Conservation (phyloP, 1,140 invertebrate species). For the Agraylea sexmaculata region DNA sequence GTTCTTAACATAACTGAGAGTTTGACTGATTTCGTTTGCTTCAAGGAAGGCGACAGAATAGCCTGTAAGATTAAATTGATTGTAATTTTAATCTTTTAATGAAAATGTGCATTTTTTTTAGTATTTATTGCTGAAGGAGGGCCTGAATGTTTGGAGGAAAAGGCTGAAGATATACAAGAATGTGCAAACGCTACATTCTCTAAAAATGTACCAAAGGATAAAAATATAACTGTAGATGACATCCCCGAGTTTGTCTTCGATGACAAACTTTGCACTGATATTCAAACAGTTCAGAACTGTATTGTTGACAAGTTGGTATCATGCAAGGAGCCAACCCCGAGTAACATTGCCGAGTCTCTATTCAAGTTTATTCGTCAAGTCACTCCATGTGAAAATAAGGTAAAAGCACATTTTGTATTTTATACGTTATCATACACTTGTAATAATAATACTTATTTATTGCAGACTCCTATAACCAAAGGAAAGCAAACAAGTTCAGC, state of each 20-base stretch:
- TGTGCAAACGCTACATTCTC: constrained; percentile 52
- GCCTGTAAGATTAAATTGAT: constrained; percentile 49
- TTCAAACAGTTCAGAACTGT: constrained; percentile 49
- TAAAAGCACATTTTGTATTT: no score
- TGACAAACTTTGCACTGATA: constrained; percentile 41
- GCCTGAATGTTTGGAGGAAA: constrained; percentile 54
- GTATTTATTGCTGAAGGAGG: constrained; percentile 69
- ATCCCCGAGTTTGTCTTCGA: constrained; percentile 40
- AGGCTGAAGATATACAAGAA: constrained; percentile 45
- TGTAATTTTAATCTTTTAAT: no score
- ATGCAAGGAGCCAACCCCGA: constrained; percentile 60
- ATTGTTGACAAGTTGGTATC: constrained; percentile 50
- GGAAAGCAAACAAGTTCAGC: no score
- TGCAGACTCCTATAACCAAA: no score
- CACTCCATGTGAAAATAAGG: constrained; percentile 48
- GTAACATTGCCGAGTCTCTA: constrained; percentile 64
- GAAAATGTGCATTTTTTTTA: no score
- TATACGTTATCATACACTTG: no score
- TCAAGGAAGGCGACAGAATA: constrained; percentile 67
- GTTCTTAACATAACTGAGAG: constrained; percentile 52
- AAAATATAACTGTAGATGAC: constrained; percentile 33
- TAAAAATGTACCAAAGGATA: constrained; percentile 33
- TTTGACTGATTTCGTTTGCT: constrained; percentile 57
- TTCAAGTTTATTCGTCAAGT: constrained; percentile 59
- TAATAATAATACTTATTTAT: no score